Conservation (phyloP, 1,140 invertebrate genomes). For the Euwallacea similis region DNA sequence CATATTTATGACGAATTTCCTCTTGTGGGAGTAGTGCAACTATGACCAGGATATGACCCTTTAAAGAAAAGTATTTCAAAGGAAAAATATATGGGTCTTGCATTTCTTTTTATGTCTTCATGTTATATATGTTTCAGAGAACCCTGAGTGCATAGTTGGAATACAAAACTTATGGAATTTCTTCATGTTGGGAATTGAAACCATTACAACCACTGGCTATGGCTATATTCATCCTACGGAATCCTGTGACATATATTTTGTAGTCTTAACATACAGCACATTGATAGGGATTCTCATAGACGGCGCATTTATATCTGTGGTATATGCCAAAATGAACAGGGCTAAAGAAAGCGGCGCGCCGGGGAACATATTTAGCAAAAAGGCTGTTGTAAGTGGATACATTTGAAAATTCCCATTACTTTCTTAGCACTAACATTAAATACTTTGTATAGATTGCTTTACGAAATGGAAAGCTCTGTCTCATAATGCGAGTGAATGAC, state of each 20-base stretch:
- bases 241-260: conserved; percentile 36
- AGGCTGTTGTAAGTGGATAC: conserved; percentile 58
- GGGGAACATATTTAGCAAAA: conserved; percentile 61
- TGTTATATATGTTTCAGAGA: no score
- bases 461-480: conserved; percentile 60
- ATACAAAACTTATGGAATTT: conserved; percentile 34
- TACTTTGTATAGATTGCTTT: conserved; percentile 56
- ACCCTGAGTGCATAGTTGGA: conserved; percentile 31
- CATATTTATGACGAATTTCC: not conserved
- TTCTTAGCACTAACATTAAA: not conserved
- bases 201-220: conserved; percentile 43
- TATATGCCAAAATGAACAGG: conserved; percentile 61
- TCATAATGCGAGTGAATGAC: conserved; percentile 64
- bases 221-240: conserved; percentile 42
- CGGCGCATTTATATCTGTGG: conserved; percentile 44
- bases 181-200: conserved; percentile 44
- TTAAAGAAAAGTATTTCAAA: no score
- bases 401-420: no score
- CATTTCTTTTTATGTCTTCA: no score
- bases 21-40: not conserved
- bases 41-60: no score
- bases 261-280: conserved; percentile 40
- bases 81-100: no score
- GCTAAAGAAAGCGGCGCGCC: conserved; percentile 52
- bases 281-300: conserved; percentile 41